Conservation (phyloP, 2,888 invertebrate species). For the Gortyna flavago region DNA sequence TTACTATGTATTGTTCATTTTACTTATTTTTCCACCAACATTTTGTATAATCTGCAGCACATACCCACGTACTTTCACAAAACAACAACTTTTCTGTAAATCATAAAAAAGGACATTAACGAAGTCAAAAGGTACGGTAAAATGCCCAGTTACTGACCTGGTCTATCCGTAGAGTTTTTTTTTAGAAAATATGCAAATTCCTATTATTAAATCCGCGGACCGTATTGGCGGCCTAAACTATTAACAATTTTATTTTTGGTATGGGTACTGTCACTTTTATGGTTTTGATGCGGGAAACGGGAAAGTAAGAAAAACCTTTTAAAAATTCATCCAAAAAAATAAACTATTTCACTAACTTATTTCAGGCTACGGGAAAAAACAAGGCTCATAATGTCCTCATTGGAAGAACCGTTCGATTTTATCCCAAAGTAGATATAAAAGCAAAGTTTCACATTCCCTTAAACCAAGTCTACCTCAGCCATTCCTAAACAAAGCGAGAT, state of each 20-base stretch:
- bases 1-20: slow-evolving; percentile 1
- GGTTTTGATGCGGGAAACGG: slow-evolving; percentile 13
- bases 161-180: slow-evolving; percentile 67
- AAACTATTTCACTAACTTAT: not conserved
- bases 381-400: not conserved
- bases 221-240: slow-evolving; percentile 76
- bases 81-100: slow-evolving; percentile 63
- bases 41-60: not conserved
- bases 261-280: slow-evolving; percentile 38
- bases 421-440: not conserved
- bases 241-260: slow-evolving; percentile 75
- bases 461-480: not conserved
- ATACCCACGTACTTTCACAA: slow-evolving; percentile 45
- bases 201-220: slow-evolving; percentile 81
- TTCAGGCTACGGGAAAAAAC: not conserved
- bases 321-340: not conserved
- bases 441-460: slow-evolving; percentile 19
- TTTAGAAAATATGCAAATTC: slow-evolving; percentile 83
- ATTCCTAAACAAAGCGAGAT: slow-evolving; percentile 42
- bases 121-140: slow-evolving; percentile 79
- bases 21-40: not conserved
- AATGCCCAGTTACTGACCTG: slow-evolving; percentile 68
- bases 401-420: slow-evolving; percentile 16
- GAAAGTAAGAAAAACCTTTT: not conserved
- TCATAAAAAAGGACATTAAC: slow-evolving; percentile 74